Evolutionary conservation across 2,797 vertebrate genomes (phyloP).

Genomic region (Phaenicophaeus curvirostris): DNA sequence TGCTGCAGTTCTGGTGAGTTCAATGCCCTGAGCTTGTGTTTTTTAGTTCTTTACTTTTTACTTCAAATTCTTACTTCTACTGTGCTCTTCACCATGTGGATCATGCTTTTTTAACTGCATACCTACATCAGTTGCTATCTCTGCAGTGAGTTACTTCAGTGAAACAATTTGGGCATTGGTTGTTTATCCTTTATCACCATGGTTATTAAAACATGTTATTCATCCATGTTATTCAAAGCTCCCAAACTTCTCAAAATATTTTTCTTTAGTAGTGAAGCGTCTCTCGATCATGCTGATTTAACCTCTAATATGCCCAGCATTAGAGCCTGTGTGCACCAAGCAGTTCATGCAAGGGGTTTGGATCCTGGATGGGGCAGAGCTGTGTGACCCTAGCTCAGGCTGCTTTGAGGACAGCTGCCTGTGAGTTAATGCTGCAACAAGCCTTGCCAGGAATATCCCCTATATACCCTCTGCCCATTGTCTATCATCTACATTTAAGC

Average conservation of each 20-base stretch:
- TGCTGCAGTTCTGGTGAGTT: neutral
- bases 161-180: rapidly evolving
- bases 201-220: neutral
- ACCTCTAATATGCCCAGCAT: neutral
- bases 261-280: neutral
- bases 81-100: neutral
- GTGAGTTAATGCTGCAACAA: neutral
- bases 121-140: neutral
- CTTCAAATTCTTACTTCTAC: neutral
- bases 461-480: neutral
- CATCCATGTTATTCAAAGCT: neutral
- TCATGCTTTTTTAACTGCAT: neutral
- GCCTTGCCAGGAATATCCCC: neutral
- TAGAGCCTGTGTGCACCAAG: neutral
- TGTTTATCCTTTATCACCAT: neutral
- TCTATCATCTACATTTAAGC: neutral
- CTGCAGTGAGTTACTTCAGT: neutral
- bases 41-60: neutral
- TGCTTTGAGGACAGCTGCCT: neutral
- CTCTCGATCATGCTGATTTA: neutral
- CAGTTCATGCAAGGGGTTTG: neutral
- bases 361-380: neutral
- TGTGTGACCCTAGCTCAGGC: neutral
- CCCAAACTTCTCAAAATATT: neutral
- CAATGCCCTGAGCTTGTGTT: neutral